phyloP scores from a whole-genome alignment of 1,140 invertebrate species.

The Paramacrobiotus metropolitanus region DNA sequence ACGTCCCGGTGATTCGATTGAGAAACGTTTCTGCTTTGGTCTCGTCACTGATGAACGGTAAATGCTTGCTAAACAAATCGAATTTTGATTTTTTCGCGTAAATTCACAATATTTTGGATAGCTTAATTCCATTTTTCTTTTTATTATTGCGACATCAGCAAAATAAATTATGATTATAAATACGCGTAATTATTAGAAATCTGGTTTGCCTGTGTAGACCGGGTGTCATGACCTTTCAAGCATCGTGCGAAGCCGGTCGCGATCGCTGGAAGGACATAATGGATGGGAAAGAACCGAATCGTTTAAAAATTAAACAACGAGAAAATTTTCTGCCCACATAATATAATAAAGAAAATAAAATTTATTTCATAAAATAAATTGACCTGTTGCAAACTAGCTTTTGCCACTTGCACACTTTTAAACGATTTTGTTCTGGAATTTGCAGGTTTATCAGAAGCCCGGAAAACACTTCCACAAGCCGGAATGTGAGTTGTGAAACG shows the following conservation, averaged over 20 bases:
- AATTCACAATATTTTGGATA: too few relatives aligned
- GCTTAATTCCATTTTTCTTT: too few relatives aligned
- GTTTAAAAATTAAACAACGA: too few relatives aligned
- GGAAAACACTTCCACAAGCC: constrained; percentile 1
- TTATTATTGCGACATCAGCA: too few relatives aligned
- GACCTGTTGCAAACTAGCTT: neutral
- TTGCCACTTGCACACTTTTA: neutral
- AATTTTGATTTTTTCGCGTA: too few relatives aligned
- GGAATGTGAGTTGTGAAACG: neutral
- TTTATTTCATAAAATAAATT: too few relatives aligned
- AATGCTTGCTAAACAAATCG: too few relatives aligned
- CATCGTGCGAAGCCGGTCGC: constrained; percentile 64
- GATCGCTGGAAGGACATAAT: constrained; percentile 74
- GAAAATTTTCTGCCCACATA: too few relatives aligned
- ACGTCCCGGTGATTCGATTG: constrained; percentile 63
- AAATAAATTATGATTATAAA: too few relatives aligned
- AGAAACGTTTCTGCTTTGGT: constrained; percentile 84
- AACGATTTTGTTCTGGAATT: neutral
- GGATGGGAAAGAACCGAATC: constrained; percentile 78
- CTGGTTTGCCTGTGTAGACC: constrained; percentile 11
- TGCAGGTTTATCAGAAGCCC: neutral
- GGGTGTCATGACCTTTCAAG: constrained; percentile 45
- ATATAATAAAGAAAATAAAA: too few relatives aligned
- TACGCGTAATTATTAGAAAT: too few relatives aligned
- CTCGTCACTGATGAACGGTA: constrained; percentile 47